Percentiles rank a stretch among this genome's conserved stretches.
phyloP scores from a whole-genome alignment of 2,113 vertebrate genomes.

The Hemiprocne comata region DNA sequence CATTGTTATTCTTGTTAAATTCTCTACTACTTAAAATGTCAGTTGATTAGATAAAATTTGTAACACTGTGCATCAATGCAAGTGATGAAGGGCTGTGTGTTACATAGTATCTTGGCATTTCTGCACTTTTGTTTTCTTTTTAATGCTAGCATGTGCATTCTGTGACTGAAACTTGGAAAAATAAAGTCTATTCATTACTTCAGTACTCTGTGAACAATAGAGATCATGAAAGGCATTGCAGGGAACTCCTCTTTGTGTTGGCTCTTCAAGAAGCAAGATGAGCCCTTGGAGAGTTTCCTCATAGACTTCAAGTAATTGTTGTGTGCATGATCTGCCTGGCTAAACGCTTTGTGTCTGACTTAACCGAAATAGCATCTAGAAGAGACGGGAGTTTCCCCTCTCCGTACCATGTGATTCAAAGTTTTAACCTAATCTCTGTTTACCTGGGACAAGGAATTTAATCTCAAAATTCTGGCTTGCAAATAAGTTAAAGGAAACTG shows the following conservation, averaged over 20 bases:
- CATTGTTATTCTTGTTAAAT: slow-evolving; percentile 78
- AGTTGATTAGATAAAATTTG: slow-evolving; percentile 77
- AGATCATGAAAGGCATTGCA: slow-evolving; percentile 48
- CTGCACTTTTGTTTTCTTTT: slow-evolving; percentile 65
- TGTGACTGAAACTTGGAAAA: slow-evolving; percentile 56
- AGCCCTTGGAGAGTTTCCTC: slow-evolving; percentile 25
- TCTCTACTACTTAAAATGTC: slow-evolving; percentile 72
- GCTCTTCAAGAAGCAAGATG: slow-evolving; percentile 43
- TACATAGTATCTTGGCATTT: slow-evolving; percentile 52
- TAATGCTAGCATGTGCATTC: slow-evolving; percentile 29
- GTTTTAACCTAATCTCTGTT: background rate
- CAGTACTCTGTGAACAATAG: slow-evolving; percentile 35
- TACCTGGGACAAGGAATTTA: background rate
- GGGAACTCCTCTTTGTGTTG: slow-evolving; percentile 51
- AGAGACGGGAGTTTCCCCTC: background rate
- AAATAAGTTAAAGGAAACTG: background rate
- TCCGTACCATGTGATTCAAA: background rate
- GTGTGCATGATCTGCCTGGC: slow-evolving; percentile 57
- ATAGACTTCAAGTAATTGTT: slow-evolving; percentile 55
- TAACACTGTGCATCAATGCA: slow-evolving; percentile 56
- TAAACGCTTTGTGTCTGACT: slow-evolving; percentile 45
- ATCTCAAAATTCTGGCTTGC: background rate
- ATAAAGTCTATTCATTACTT: slow-evolving; percentile 67
- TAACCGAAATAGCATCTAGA: background rate
- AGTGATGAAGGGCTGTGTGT: slow-evolving; percentile 58